Percentiles rank a stretch among this genome's conserved stretches.
Evolutionary conservation across 2,797 vertebrate genomes (phyloP).

Genomic region (Columba guinea): DNA sequence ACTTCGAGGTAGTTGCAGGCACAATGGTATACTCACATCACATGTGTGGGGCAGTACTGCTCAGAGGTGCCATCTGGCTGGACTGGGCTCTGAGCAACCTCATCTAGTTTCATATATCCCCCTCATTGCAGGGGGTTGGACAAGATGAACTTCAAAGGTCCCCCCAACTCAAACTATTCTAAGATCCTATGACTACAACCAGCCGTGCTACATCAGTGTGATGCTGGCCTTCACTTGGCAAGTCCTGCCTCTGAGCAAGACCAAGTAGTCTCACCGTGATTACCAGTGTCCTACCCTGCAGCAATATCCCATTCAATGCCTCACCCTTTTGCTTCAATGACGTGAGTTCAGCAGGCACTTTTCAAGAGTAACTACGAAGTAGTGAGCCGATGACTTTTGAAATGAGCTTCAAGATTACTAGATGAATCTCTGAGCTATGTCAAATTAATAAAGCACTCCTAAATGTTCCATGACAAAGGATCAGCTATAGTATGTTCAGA

Average conservation of each 20-base stretch:
- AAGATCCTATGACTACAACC: neutral
- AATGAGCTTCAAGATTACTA: neutral
- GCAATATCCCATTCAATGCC: neutral
- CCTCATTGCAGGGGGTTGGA: too few species aligned
- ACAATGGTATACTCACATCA: fast-evolving
- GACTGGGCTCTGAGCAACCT: too few species aligned
- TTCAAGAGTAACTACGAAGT: neutral
- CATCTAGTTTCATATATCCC: too few species aligned
- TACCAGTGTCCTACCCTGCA: neutral
- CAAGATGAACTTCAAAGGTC: neutral
- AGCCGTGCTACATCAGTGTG: neutral
- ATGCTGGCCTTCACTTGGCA: neutral
- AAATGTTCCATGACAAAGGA: neutral
- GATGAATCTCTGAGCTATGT: neutral
- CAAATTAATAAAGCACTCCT: neutral
- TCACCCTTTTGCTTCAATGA: neutral
- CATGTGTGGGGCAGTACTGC: neutral
- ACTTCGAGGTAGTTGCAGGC: neutral
- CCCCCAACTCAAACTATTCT: too few species aligned
- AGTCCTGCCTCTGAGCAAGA: neutral
- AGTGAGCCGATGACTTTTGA: neutral
- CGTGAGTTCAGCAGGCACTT: neutral
- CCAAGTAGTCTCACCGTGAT: fast-evolving
- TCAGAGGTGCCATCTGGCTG: neutral
- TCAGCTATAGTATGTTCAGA: neutral